Evolutionary conservation across 2,797 vertebrate genomes (phyloP).

Genomic region (Tauraco hartlaubi): DNA sequence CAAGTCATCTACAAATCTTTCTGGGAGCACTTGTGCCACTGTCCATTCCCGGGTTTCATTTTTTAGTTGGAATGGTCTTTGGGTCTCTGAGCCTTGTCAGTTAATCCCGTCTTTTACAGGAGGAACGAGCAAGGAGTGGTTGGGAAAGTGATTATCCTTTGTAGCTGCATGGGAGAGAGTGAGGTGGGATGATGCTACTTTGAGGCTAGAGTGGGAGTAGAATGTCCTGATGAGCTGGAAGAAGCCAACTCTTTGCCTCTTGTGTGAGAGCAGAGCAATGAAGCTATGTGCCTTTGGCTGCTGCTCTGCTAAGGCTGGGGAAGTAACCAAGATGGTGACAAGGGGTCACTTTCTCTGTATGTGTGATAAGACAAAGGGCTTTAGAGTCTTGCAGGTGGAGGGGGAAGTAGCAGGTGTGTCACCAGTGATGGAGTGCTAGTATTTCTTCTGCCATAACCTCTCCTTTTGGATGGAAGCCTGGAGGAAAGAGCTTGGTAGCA

Average conservation of each 20-base stretch:
- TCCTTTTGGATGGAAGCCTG: slow-evolving; percentile 9
- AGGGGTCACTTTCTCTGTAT: background rate
- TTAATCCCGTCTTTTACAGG: background rate
- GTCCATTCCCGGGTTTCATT: background rate
- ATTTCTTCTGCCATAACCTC: background rate
- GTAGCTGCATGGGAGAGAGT: background rate
- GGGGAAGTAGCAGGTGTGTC: background rate
- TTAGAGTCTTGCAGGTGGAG: background rate
- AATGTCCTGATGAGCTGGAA: background rate
- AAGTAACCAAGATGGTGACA: background rate
- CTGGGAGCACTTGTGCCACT: background rate
- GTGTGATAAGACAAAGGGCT: background rate
- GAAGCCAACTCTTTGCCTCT: background rate
- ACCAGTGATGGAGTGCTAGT: background rate
- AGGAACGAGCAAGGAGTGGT: background rate
- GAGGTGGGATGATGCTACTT: background rate
- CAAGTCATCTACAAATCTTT: background rate
- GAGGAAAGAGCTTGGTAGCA: background rate
- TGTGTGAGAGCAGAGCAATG: background rate
- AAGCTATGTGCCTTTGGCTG: background rate
- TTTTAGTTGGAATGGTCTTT: background rate
- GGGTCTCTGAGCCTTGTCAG: background rate
- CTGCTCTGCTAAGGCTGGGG: background rate
- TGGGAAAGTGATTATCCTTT: background rate
- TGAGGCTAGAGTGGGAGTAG: background rate